Base-by-base conservation (phyloP, 2,888 invertebrate species). In the Teinopalpus imperialis region DNA sequence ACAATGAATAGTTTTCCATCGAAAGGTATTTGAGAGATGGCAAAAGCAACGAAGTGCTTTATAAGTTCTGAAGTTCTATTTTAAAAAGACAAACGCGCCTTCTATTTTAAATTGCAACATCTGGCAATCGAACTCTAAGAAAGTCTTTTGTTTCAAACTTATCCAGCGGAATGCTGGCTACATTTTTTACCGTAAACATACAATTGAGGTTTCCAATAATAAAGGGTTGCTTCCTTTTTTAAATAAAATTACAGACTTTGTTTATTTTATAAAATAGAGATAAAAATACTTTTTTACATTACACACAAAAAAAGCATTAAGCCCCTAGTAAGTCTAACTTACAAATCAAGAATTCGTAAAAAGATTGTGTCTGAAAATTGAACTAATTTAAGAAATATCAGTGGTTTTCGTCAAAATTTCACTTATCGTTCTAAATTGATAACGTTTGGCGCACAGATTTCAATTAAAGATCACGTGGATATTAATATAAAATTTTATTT, bases 21-120 rank as follows among this genome's bases (percentile, higher is more conserved):
- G 18, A 27, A 43, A 43, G 34, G 20, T 35, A 35, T 34, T 35
- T 34, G 26, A 35, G 26, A 43, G 18, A 43, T 27, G 34, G 20
- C 16, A 7, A 37, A 12, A 37, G 37, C 37, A 30, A 36, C 30
- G 37, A 31, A 44, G 36, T 31, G 24, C 24, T 44, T 31, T 44
- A 44, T 30, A 37, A 44, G 43, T 44, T 44, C 37, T 31, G 4
- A 44, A 44, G 43, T 44, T 37, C 36, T 24, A 24, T 44, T 44
- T 44, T 23, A 36, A 44, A 37, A 37, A 43, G 42, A 43, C 34
- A 43, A 44, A 37, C 18, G 30, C 36, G 36, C 37, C 37, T 44
- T 44, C 43, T 16, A 18, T 30, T 44, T 44, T 44, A 44, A 44
- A 44, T 44, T 44, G 43, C 43, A 37, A 37, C 8, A 16, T 37